Conservation (phyloP, 2,888 invertebrate species). For the Tiliacea citrago region DNA sequence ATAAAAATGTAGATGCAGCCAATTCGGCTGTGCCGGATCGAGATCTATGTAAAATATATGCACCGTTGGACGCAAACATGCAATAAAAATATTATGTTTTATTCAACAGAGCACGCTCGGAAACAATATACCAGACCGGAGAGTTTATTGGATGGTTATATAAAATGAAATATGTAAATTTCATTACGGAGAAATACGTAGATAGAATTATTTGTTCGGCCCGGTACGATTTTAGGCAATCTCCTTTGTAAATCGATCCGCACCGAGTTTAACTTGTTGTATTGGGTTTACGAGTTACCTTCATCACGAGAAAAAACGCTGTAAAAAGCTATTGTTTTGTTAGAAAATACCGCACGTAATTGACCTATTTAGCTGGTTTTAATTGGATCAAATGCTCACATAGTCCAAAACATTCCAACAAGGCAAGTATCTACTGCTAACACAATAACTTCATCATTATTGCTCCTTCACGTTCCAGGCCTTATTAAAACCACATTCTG, state of each 20-base stretch:
- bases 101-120: slow-evolving; percentile 82
- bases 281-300: slow-evolving; percentile 38
- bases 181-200: slow-evolving; percentile 64
- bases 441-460: slow-evolving; percentile 32
- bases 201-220: slow-evolving; percentile 60
- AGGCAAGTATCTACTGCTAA: slow-evolving; percentile 18
- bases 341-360: slow-evolving; percentile 35
- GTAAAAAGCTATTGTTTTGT: slow-evolving; percentile 24
- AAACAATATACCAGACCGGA: slow-evolving; percentile 82
- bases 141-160: slow-evolving; percentile 78
- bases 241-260: slow-evolving; percentile 34
- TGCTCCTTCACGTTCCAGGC: slow-evolving; percentile 25
- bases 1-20: slow-evolving; percentile 85
- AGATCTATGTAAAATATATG: slow-evolving; percentile 86
- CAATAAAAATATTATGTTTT: slow-evolving; percentile 86
- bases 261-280: slow-evolving; percentile 37
- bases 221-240: slow-evolving; percentile 57
- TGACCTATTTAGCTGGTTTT: slow-evolving; percentile 36
- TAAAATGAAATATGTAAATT: slow-evolving; percentile 73
- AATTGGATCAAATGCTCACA: slow-evolving; percentile 32
- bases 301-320: slow-evolving; percentile 23
- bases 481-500: slow-evolving; percentile 52
- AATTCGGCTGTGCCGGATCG: slow-evolving; percentile 71
- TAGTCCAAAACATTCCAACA: slow-evolving; percentile 21
- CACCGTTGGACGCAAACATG: slow-evolving; percentile 83